These are phyloP conservation scores for Drosophila melanogaster DNA, from an alignment of 1,140 invertebrate genomes.

Conservation along the genomic window DNA sequence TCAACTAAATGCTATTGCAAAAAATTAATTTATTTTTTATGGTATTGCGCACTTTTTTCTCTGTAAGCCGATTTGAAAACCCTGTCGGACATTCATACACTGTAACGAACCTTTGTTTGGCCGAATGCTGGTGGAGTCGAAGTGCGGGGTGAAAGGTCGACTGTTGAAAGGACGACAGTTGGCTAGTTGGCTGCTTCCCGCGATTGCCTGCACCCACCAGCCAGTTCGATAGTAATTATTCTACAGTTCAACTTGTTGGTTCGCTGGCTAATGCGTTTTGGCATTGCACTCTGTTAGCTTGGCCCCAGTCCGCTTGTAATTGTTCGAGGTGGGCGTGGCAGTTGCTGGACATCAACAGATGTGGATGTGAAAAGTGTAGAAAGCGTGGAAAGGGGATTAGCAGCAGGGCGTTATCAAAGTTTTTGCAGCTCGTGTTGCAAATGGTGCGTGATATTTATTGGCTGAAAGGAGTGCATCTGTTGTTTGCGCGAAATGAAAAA, in stretches of 20 bases:
- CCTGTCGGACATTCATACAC: constrained; percentile 29
- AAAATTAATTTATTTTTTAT: no score
- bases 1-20: no score
- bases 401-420: constrained; percentile 50
- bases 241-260: constrained; percentile 63
- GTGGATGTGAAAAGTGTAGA: constrained; percentile 3
- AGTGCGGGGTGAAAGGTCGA: neutral
- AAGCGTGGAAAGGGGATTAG: constrained; percentile 54
- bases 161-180: constrained; percentile 38
- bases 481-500: neutral
- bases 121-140: neutral
- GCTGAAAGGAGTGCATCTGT: constrained; percentile 14
- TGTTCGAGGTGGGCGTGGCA: constrained; percentile 12
- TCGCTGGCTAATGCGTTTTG: constrained; percentile 65
- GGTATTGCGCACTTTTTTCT: neutral
- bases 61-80: constrained; percentile 23
- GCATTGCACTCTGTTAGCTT: constrained; percentile 40
- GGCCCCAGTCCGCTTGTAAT: constrained; percentile 18
- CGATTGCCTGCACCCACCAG: constrained; percentile 2
- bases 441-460: constrained; percentile 51
- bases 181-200: constrained; percentile 62
- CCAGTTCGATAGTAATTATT: constrained; percentile 75
- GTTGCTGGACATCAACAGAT: constrained; percentile 40
- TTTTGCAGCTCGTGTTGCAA: constrained; percentile 37
- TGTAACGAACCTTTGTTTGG: constrained; percentile 43